phyloP scores from a whole-genome alignment of 2,888 invertebrate genomes.

The Aleiodes leptofemur region DNA sequence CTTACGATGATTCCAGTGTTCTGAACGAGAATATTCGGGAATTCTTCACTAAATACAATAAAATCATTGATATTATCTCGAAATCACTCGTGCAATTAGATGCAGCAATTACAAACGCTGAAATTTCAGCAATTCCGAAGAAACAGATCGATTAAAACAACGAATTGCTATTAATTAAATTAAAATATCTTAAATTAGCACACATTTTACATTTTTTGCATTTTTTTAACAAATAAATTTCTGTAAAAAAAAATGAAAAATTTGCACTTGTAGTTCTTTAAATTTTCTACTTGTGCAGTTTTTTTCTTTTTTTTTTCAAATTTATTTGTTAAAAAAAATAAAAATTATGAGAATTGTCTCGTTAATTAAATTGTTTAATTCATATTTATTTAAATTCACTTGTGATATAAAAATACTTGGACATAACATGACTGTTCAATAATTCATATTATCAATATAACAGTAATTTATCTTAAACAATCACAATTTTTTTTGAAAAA shows the following conservation, averaged over 20 bases:
- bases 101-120: constrained; percentile 73
- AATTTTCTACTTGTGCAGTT: too few relatives aligned
- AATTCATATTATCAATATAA: constrained; percentile 26
- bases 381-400: constrained; percentile 42
- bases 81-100: constrained; percentile 76
- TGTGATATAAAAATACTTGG: constrained; percentile 36
- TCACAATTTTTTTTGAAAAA: background rate
- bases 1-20: constrained; percentile 72
- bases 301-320: too few relatives aligned
- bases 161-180: background rate
- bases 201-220: too few relatives aligned
- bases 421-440: constrained; percentile 31
- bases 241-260: too few relatives aligned
- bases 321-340: too few relatives aligned
- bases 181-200: too few relatives aligned
- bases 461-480: constrained; percentile 11
- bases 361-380: constrained; percentile 35
- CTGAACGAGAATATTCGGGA: constrained; percentile 73
- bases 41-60: constrained; percentile 76
- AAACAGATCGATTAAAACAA: constrained; percentile 63
- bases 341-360: too few relatives aligned
- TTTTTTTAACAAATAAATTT: too few relatives aligned
- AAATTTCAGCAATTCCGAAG: constrained; percentile 73
- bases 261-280: too few relatives aligned
- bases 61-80: constrained; percentile 75